Conservation (phyloP, 2,797 vertebrate genomes). For the Darevskia mixta region DNA sequence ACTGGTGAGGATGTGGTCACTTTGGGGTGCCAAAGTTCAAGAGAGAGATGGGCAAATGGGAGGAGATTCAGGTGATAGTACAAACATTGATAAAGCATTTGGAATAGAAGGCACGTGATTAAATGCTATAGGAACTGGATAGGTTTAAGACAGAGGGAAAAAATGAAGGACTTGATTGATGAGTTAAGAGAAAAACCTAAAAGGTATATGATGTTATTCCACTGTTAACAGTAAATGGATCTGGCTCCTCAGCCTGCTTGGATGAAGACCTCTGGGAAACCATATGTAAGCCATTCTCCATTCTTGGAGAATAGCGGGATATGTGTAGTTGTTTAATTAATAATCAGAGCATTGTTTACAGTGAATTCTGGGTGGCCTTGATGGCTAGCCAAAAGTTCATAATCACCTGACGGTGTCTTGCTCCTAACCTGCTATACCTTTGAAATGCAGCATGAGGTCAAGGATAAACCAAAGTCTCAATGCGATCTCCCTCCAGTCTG, state of each 20-base stretch:
- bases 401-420: no score
- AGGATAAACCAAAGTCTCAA: no score
- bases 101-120: neutral
- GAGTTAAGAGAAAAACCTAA: neutral
- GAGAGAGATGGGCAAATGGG: neutral
- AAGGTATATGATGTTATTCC: neutral
- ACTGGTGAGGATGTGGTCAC: neutral
- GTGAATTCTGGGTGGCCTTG: no score
- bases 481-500: no score
- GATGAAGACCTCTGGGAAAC: neutral
- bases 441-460: no score
- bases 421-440: no score
- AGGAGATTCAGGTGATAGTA: neutral
- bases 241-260: neutral
- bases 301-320: neutral
- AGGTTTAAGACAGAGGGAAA: no score
- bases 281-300: neutral
- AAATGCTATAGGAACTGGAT: neutral
- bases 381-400: no score
- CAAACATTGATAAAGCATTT: neutral
- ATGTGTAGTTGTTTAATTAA: neutral
- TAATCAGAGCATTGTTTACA: neutral
- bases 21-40: neutral
- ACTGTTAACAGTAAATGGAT: neutral
- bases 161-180: neutral